A percentile compares a stretch with the other conserved stretches of the same genome.
Conservation (phyloP, 2,797 vertebrate species). For the Peromyscus eremicus region DNA sequence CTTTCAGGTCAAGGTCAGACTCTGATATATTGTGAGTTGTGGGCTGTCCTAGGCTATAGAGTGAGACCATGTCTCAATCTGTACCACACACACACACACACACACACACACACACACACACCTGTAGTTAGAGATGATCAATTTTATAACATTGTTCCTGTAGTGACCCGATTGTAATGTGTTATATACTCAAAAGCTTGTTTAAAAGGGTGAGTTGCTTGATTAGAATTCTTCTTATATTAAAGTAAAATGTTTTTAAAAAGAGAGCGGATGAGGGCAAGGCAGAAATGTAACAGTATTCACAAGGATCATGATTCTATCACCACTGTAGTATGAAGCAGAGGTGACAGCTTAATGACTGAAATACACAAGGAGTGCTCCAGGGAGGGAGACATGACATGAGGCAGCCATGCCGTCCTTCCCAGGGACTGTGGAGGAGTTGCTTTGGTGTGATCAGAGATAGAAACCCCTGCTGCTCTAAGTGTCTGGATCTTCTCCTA, state of each 20-base stretch:
- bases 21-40: background rate
- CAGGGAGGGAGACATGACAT: background rate
- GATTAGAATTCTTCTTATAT: background rate
- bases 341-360: slow-evolving; percentile 63
- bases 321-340: slow-evolving; percentile 79
- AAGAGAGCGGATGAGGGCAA: slow-evolving; percentile 62
- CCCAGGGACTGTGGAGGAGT: slow-evolving; percentile 70
- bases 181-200: background rate
- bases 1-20: no score
- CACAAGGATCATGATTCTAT: slow-evolving; percentile 82
- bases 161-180: background rate
- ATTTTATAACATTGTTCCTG: background rate
- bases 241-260: background rate
- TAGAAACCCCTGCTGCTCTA: background rate
- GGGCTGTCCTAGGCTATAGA: no score
- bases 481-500: background rate
- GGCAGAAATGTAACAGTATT: slow-evolving; percentile 83
- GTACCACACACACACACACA: background rate
- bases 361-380: slow-evolving; percentile 63
- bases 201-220: background rate
- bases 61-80: background rate
- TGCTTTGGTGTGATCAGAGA: background rate
- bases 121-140: background rate
- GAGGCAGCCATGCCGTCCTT: slow-evolving; percentile 62
- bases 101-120: no score